A percentile compares a stretch with the other conserved stretches of the same genome.
These are phyloP conservation scores for Temnopleurus reevesii DNA, from an alignment of 53 echinoderm and acorn worm genomes.

Conservation along the genomic window DNA sequence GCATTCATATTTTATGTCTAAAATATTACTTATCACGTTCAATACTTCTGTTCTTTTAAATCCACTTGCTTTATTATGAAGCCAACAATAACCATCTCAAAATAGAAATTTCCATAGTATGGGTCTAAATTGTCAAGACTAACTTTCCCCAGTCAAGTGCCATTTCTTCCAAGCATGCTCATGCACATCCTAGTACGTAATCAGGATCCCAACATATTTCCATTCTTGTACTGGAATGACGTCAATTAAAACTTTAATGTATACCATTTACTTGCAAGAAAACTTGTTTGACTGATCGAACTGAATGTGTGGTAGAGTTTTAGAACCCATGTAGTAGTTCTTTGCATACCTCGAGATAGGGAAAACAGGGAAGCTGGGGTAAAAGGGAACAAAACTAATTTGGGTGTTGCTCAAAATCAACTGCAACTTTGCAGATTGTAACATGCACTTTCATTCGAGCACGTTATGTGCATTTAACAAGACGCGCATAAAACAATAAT, in stretches of 20 bases:
- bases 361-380: too few relatives aligned
- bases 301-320: background rate
- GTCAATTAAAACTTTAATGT: background rate
- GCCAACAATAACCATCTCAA: background rate
- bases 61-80: background rate
- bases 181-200: conserved; percentile 24
- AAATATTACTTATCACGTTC: background rate
- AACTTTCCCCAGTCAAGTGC: background rate
- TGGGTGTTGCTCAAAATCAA: too few relatives aligned
- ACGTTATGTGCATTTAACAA: too few relatives aligned
- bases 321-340: too few relatives aligned
- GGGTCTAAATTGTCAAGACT: background rate
- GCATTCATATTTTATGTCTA: too few relatives aligned
- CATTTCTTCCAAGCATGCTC: conserved; percentile 29
- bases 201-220: conserved; percentile 16
- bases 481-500: too few relatives aligned
- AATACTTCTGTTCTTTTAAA: background rate
- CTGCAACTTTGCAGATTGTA: too few relatives aligned
- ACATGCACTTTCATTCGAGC: too few relatives aligned
- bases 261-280: background rate
- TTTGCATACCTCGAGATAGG: too few relatives aligned
- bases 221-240: background rate
- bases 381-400: too few relatives aligned
- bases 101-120: background rate
- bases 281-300: background rate